phyloP scores from a whole-genome alignment of 2,797 vertebrate genomes.

The Hemitrygon akajei region DNA sequence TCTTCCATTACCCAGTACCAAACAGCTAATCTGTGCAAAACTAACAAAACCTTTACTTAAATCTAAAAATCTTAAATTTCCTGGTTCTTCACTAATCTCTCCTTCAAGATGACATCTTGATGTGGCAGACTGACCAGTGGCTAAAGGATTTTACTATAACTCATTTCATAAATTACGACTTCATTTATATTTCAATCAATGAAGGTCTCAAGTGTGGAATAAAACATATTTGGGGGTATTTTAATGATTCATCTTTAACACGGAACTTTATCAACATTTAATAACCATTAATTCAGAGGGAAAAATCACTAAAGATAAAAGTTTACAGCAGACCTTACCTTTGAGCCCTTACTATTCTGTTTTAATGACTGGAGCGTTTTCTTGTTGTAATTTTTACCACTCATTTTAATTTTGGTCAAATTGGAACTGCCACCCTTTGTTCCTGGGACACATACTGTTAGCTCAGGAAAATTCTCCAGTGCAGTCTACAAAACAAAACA shows the following conservation, averaged over 20 bases:
- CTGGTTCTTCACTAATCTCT: neutral
- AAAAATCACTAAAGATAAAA: slow-evolving; percentile 33
- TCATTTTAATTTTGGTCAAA: slow-evolving; percentile 85
- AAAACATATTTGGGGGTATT: neutral
- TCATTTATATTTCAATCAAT: neutral
- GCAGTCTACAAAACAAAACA: slow-evolving; percentile 65
- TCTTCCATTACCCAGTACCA: too few relatives aligned
- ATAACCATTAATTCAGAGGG: neutral
- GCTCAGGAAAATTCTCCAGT: slow-evolving; percentile 90
- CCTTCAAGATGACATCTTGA: neutral
- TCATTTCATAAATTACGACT: neutral
- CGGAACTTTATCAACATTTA: neutral
- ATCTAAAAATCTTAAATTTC: neutral
- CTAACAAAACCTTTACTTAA: neutral
- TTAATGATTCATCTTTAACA: neutral
- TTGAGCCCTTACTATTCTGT: slow-evolving; percentile 73
- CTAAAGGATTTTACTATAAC: neutral
- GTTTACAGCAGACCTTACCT: slow-evolving; percentile 60
- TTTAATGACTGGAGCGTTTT: slow-evolving; percentile 90
- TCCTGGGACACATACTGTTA: slow-evolving; percentile 73
- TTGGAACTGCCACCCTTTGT: slow-evolving; percentile 73
- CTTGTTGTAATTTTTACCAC: slow-evolving; percentile 89
- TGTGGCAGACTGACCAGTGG: neutral
- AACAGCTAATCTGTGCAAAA: too few relatives aligned
- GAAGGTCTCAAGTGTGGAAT: neutral